phyloP scores from a whole-genome alignment of 1,140 invertebrate genomes.

The Trachelipus rathkii region DNA sequence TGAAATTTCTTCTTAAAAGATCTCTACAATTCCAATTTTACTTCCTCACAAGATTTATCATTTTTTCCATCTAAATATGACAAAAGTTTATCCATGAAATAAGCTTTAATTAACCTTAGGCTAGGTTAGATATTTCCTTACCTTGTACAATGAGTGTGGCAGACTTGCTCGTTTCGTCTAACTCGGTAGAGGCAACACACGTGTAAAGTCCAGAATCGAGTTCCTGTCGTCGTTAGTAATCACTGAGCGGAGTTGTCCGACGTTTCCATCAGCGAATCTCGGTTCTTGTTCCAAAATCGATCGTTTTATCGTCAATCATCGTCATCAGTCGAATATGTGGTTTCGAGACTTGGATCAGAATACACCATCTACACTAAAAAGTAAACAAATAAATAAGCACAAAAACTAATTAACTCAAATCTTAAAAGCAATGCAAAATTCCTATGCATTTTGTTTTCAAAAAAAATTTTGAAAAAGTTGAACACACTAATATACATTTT shows the following conservation, averaged over 20 bases:
- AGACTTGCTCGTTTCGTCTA: constrained; percentile 75
- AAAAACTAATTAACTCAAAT: no score
- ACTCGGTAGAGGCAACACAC: constrained; percentile 84
- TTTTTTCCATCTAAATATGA: no score
- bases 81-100: no score
- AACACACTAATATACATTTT: no score
- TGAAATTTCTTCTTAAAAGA: no score
- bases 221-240: constrained; percentile 71
- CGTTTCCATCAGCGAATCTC: constrained; percentile 81
- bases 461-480: no score
- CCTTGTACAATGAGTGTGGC: constrained; percentile 86
- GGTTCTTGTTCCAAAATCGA: constrained; percentile 85
- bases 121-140: constrained; percentile 6
- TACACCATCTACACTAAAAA: constrained; percentile 72
- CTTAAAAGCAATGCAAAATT: no score
- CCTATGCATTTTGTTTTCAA: no score
- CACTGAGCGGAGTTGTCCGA: constrained; percentile 65
- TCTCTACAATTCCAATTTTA: no score
- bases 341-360: constrained; percentile 71
- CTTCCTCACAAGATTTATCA: no score
- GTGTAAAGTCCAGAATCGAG: constrained; percentile 92
- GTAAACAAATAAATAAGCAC: no score
- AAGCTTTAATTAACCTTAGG: no score
- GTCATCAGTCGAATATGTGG: constrained; percentile 84
- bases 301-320: constrained; percentile 74